phyloP scores from a whole-genome alignment of 2,888 invertebrate genomes.

The Nemoura dubitans region DNA sequence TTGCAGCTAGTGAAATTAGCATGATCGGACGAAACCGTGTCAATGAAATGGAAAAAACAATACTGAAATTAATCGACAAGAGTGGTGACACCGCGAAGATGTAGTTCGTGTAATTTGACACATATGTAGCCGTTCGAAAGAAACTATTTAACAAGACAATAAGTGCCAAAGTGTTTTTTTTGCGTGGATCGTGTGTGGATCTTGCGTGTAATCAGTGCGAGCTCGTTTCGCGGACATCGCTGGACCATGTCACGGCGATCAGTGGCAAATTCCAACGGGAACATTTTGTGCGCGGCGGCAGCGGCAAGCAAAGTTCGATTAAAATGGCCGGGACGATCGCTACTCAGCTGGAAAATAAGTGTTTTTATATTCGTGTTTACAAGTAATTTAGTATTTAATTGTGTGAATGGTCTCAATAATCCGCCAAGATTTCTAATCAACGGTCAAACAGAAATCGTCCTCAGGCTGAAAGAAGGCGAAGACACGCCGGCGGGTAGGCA shows the following conservation, averaged over 20 bases:
- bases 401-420: constrained; percentile 64
- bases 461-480: constrained; percentile 86
- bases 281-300: neutral
- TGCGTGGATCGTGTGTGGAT: constrained; percentile 8
- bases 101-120: neutral
- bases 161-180: constrained; percentile 9
- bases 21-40: constrained; percentile 14
- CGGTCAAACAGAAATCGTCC: constrained; percentile 90
- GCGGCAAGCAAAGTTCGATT: constrained; percentile 3
- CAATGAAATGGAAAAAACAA: constrained; percentile 18
- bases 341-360: constrained; percentile 15
- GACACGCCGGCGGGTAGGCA: constrained; percentile 85
- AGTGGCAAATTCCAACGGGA: neutral
- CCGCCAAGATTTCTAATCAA: constrained; percentile 89
- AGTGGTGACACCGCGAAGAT: neutral
- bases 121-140: neutral
- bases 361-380: constrained; percentile 25
- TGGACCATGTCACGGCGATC: constrained; percentile 7
- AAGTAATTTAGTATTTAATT: constrained; percentile 26
- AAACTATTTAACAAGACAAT: neutral
- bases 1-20: constrained; percentile 7
- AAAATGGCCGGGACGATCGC: neutral
- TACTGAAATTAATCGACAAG: neutral
- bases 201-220: neutral
- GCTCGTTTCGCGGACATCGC: neutral